Percentiles rank a stretch among this genome's conserved stretches.
Evolutionary conservation across 92 coral and sea anemone genomes (phyloP).

Genomic region (Virgularia gustaviana): DNA sequence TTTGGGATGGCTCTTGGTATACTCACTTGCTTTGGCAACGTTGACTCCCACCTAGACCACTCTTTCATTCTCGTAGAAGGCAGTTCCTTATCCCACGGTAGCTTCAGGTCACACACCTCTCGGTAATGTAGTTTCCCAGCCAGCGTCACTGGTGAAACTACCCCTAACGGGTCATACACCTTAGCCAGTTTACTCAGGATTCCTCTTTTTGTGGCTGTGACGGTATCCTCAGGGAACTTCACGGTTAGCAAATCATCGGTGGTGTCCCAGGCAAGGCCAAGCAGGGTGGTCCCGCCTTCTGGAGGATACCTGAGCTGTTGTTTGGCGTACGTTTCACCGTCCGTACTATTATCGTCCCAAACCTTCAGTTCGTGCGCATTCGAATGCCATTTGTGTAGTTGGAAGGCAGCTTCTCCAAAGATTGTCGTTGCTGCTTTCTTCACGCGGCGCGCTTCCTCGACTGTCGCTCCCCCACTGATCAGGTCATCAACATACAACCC

Average conservation of each 20-base stretch:
- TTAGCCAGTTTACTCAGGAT: not conserved
- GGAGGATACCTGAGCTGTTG: not conserved
- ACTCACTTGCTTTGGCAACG: not conserved
- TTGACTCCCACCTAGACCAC: not conserved
- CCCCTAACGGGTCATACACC: constrained; percentile 1
- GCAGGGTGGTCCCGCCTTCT: not conserved
- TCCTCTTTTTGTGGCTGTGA: not conserved
- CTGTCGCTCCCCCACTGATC: not conserved
- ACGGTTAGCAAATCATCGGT: not conserved
- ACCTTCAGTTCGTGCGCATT: not conserved
- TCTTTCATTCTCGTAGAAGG: not conserved
- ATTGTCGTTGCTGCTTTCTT: not conserved
- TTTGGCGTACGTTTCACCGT: not conserved
- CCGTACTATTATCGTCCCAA: not conserved
- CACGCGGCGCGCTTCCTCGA: not conserved
- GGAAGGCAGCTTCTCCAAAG: not conserved
- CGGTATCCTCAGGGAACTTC: not conserved
- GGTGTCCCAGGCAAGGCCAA: not conserved
- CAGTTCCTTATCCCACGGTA: not conserved
- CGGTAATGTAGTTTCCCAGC: constrained; percentile 5
- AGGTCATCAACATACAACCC: constrained; percentile 9
- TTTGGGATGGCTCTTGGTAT: not conserved
- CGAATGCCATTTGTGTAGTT: constrained; percentile 12
- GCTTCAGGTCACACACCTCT: not conserved
- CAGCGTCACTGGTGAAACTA: not conserved